Percentiles rank a stretch among this genome's conserved stretches.
These are phyloP conservation scores for Mythimna ferrago DNA, from an alignment of 2,888 invertebrate species.

Conservation along the genomic window DNA sequence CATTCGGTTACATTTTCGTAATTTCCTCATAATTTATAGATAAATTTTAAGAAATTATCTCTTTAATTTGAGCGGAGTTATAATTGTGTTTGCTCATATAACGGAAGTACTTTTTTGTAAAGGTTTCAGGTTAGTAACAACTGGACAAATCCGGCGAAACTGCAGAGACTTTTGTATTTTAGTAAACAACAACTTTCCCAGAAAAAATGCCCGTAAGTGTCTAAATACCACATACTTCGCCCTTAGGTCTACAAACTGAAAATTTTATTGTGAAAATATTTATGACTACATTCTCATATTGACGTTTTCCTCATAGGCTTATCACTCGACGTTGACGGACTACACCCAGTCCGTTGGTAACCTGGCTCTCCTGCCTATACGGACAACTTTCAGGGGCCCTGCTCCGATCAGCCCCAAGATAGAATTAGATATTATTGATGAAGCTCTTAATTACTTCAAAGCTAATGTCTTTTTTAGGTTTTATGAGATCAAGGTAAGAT, in stretches of 20 bases:
- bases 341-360: conserved; percentile 95
- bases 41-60: neutral
- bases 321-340: conserved; percentile 97
- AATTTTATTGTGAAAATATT: neutral
- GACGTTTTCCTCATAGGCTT: conserved; percentile 92
- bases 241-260: neutral
- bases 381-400: conserved; percentile 98
- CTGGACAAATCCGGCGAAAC: conserved; percentile 5
- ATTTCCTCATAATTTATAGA: conserved; percentile 11
- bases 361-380: conserved; percentile 97
- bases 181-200: conserved; percentile 6
- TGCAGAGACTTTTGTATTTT: conserved; percentile 13
- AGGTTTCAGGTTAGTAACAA: neutral
- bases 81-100: neutral
- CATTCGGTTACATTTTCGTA: conserved; percentile 28
- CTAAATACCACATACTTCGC: neutral
- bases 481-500: conserved; percentile 98
- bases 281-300: neutral
- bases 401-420: conserved; percentile 93
- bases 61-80: neutral
- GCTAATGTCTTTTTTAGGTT: conserved; percentile 99
- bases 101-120: neutral
- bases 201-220: conserved; percentile 48
- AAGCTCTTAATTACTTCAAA: conserved; percentile 99
- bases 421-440: conserved; percentile 98